Evolutionary conservation across 2,888 invertebrate species (phyloP).

Genomic region (Plusia festucae): DNA sequence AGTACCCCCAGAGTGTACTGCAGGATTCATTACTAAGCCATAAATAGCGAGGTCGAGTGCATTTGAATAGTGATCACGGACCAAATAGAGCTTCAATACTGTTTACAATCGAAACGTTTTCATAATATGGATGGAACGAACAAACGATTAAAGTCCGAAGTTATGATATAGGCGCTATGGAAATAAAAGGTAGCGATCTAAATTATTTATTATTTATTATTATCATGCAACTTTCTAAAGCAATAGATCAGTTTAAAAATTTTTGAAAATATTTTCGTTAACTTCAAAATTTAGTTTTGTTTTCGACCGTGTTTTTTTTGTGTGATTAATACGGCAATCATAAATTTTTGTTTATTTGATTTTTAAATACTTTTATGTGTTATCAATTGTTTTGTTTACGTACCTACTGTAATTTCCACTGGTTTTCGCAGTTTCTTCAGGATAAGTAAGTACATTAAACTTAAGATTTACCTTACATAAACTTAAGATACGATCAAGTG

Average conservation of each 20-base stretch:
- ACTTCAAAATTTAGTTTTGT: too few relatives aligned
- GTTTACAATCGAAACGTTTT: neutral
- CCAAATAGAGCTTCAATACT: conserved; percentile 2
- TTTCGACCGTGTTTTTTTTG: too few relatives aligned
- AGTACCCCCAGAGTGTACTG: neutral
- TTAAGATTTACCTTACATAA: neutral
- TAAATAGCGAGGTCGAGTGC: conserved; percentile 1
- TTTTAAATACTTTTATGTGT: too few relatives aligned
- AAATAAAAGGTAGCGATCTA: neutral
- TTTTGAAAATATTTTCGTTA: too few relatives aligned
- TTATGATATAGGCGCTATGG: neutral
- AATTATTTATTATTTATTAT: too few relatives aligned
- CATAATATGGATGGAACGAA: neutral
- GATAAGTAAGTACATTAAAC: neutral
- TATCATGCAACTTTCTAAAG: too few relatives aligned
- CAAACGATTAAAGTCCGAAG: neutral
- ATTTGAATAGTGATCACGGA: neutral
- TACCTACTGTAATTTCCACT: conserved; percentile 6
- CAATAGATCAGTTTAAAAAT: too few relatives aligned
- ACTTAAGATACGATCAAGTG: conserved; percentile 38
- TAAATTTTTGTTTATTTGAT: too few relatives aligned
- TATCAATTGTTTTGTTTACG: neutral
- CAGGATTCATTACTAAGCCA: conserved; percentile 15
- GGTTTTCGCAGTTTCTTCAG: conserved; percentile 3
- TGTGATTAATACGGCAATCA: too few relatives aligned